phyloP scores from a whole-genome alignment of 2,113 vertebrate genomes.

The Boleophthalmus pectinirostris region DNA sequence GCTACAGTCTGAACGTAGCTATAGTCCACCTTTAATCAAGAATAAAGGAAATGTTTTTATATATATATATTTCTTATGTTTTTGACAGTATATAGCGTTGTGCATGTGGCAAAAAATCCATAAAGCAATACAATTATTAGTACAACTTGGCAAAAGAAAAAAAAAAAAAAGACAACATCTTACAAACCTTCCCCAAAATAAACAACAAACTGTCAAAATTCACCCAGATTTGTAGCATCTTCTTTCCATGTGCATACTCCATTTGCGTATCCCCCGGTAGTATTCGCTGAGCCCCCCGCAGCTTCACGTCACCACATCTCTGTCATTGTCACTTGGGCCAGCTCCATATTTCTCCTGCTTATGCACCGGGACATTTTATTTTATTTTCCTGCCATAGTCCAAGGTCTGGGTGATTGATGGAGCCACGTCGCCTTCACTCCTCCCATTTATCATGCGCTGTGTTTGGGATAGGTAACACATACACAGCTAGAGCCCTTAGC shows the following conservation, averaged over 20 bases:
- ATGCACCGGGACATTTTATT: conserved; percentile 68
- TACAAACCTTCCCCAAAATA: background rate
- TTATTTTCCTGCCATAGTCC: conserved; percentile 69
- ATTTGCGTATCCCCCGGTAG: background rate
- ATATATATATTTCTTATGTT: no score
- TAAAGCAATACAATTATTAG: no score
- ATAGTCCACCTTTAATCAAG: no score
- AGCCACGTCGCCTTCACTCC: conserved; percentile 48
- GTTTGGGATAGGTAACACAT: conserved; percentile 44
- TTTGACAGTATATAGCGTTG: no score
- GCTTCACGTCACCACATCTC: conserved; percentile 45
- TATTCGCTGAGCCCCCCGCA: conserved; percentile 29
- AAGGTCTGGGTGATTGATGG: conserved; percentile 72
- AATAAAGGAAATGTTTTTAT: no score
- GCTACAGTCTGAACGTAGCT: no score
- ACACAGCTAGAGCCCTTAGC: conserved; percentile 8
- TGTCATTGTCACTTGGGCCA: conserved; percentile 59
- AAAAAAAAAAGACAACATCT: background rate
- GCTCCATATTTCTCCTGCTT: conserved; percentile 67
- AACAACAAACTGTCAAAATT: background rate
- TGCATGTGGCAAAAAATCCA: no score
- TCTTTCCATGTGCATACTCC: background rate
- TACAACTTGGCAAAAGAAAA: no score
- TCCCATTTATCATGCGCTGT: conserved; percentile 61
- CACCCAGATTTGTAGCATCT: background rate